Base-by-base conservation (phyloP, 1,140 invertebrate genomes). In the Micrasema longulum region DNA sequence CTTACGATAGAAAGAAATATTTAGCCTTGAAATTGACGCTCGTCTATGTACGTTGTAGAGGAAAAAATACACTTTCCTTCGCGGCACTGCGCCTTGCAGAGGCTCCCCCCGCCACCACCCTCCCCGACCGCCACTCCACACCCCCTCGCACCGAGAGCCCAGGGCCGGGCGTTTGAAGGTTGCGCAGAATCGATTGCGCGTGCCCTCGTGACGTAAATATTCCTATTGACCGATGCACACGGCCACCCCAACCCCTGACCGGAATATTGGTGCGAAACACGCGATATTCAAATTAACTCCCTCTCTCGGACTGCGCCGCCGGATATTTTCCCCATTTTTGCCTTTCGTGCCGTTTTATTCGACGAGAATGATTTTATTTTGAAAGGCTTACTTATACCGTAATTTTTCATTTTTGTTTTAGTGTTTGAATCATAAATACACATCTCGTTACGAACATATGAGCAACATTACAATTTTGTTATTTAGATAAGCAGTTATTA, bases 221-320 rank as follows among this genome's bases (percentile, higher is more conserved):
- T 50, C 73, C 73, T 71, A 74, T 74, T 74, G 73, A 74, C 73
- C 73, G 69, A 71, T 74, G 73, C 73, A 74, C 73, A 65, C 45
- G 68, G 23, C 68, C 43, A 35, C 65, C 48, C 53, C 53, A 43
- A 36, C 64, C 53, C 67, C n/a, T 12, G n/a, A n/a, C 43, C 52
- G 52, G 55, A 62, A 60, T 55, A 68, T 57, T 52, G 65, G 53
- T 41, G 52, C 36, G 38, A 62, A 48, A 43, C 67, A 69, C 67
- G 67, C 67, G 53, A 69, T 62, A 60, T 62, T 69, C 67, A 62
- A 69, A 69, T 69, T 69, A 69, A 31, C 64, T 16, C 52, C 36
- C 50, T 38, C 65, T 36, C 36, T 10, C 14, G 5, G 35, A 14
- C 38, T 16, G 12, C n/a, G 31, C 64, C 14, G 22, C 31, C 36